phyloP scores from a whole-genome alignment of 1,140 invertebrate genomes.

The Drosophila eugracilis region DNA sequence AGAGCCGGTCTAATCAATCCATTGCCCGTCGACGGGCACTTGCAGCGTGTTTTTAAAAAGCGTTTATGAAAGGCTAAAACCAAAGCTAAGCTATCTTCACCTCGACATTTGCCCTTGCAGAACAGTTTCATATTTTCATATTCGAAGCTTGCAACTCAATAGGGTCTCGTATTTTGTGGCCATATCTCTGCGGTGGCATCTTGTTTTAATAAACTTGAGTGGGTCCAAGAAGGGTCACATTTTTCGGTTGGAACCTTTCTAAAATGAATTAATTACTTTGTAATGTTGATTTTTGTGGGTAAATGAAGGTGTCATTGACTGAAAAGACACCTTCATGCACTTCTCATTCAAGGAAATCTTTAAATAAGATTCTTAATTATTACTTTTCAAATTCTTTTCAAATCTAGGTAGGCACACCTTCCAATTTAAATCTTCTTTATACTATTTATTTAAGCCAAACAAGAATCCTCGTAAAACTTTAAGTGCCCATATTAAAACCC shows the following conservation, averaged over 20 bases:
- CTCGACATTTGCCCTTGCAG: conserved; percentile 57
- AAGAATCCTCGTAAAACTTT: neutral
- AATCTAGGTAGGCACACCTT: neutral
- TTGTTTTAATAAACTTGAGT: conserved; percentile 18
- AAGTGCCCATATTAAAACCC: neutral
- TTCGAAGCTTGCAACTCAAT: conserved; percentile 27
- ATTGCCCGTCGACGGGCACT: conserved; percentile 36
- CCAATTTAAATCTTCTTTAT: neutral
- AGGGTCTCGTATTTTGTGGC: conserved; percentile 31
- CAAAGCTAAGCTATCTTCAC: conserved; percentile 61
- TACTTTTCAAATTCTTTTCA: no score
- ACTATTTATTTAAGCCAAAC: neutral
- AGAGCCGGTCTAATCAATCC: conserved; percentile 56
- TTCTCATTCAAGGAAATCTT: no score
- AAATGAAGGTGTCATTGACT: no score
- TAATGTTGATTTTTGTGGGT: no score
- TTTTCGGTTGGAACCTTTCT: conserved; percentile 22
- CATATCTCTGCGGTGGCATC: conserved; percentile 32
- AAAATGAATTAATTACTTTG: conserved; percentile 10
- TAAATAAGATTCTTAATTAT: no score
- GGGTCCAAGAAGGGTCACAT: conserved; percentile 18
- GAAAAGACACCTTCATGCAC: no score
- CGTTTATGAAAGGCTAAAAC: conserved; percentile 61
- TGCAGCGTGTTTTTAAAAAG: conserved; percentile 43
- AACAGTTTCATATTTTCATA: conserved; percentile 40